These are phyloP conservation scores for Ornithoptera alexandrae DNA, from an alignment of 2,888 invertebrate genomes.

Conservation along the genomic window DNA sequence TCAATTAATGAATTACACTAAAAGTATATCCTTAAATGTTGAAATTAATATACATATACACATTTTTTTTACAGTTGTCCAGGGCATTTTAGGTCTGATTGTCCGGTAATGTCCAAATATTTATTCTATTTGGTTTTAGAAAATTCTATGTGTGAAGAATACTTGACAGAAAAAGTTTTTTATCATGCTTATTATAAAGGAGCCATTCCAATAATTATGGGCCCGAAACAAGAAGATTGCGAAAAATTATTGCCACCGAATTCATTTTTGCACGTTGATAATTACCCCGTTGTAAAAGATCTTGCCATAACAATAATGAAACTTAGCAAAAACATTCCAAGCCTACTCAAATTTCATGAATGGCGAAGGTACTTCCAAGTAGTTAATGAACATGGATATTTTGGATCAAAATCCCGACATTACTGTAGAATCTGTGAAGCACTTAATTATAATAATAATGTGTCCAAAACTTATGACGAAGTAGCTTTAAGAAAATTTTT, in stretches of 20 bases:
- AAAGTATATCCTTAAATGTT: no score
- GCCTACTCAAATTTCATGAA: slow-evolving; percentile 68
- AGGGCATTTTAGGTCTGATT: slow-evolving; percentile 82
- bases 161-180: slow-evolving; percentile 85
- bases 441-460: slow-evolving; percentile 79
- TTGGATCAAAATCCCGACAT: slow-evolving; percentile 79
- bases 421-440: slow-evolving; percentile 84
- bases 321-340: slow-evolving; percentile 60
- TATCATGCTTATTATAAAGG: slow-evolving; percentile 82
- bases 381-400: slow-evolving; percentile 85
- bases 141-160: slow-evolving; percentile 84
- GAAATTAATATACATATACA: slow-evolving; percentile 12
- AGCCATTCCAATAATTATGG: slow-evolving; percentile 84
- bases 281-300: slow-evolving; percentile 69
- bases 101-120: slow-evolving; percentile 77
- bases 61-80: slow-evolving; percentile 76
- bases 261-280: slow-evolving; percentile 82
- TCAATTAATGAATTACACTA: no score
- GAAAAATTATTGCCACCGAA: slow-evolving; percentile 79
- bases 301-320: slow-evolving; percentile 76
- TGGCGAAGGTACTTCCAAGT: slow-evolving; percentile 82
- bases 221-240: slow-evolving; percentile 73
- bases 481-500: slow-evolving; percentile 44
- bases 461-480: slow-evolving; percentile 45
- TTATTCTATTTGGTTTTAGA: slow-evolving; percentile 86